Conservation (phyloP, 37 sponge, comb jelly and placozoan species). For the Oopsacas minuta region DNA sequence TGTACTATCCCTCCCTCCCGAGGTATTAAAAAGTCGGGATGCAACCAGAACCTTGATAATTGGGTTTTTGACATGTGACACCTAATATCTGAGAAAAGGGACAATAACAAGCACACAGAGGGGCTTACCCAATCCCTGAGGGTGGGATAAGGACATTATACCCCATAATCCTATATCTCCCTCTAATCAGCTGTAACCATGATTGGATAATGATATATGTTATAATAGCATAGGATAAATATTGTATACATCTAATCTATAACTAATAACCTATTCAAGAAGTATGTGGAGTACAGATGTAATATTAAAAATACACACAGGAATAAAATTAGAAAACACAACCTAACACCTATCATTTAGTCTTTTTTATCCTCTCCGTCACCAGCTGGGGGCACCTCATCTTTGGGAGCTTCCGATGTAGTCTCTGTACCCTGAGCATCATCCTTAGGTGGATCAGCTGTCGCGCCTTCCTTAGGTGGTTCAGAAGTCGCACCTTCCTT, state of each 20-base stretch:
- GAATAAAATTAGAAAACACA: slow-evolving; percentile 18
- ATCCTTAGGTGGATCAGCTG: background rate
- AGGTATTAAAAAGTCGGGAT: background rate
- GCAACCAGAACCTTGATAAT: background rate
- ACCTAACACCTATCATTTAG: background rate
- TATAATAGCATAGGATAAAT: too few species aligned
- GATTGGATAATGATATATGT: too few species aligned
- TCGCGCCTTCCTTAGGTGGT: too few species aligned
- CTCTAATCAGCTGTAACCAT: too few species aligned
- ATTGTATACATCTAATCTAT: too few species aligned
- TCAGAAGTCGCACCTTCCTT: background rate
- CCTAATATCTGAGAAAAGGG: too few species aligned
- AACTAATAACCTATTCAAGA: too few species aligned
- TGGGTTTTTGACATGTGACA: background rate
- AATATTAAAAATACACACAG: slow-evolving; percentile 13
- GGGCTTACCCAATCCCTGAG: too few species aligned
- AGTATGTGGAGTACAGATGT: background rate
- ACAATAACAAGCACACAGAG: too few species aligned
- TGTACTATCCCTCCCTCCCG: background rate
- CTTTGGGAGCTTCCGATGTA: background rate
- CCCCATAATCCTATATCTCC: background rate
- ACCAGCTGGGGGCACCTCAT: background rate
- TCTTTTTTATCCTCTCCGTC: background rate
- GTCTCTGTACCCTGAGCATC: background rate
- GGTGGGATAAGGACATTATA: too few species aligned